Evolutionary conservation across 2,113 vertebrate genomes (phyloP).

Genomic region (Toxostoma redivivum): DNA sequence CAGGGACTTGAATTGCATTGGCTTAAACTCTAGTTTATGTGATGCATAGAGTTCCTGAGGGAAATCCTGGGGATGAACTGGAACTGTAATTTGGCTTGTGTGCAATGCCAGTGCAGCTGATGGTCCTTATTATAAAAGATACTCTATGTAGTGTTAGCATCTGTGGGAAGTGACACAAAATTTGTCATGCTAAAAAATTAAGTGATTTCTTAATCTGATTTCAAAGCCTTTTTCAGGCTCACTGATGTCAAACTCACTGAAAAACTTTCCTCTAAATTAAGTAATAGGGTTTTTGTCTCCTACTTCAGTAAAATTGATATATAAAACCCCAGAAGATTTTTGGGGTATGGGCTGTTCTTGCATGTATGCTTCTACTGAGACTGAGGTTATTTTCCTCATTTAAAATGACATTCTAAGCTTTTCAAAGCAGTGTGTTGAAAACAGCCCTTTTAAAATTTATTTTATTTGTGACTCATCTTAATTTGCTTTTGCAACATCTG

Average conservation of each 20-base stretch:
- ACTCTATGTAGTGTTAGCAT: not conserved
- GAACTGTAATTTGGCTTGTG: not conserved
- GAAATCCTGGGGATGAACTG: not conserved
- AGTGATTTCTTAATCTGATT: not conserved
- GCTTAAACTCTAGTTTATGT: not conserved
- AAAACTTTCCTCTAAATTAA: not conserved
- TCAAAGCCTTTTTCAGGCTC: not conserved
- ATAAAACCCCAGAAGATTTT: not conserved
- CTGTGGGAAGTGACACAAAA: not conserved
- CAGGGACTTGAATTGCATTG: not conserved
- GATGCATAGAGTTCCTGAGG: not conserved
- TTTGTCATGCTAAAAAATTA: not conserved
- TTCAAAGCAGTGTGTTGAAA: not conserved
- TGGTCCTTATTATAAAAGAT: not conserved
- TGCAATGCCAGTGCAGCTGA: not conserved
- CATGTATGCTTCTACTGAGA: not conserved
- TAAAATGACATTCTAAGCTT: not conserved
- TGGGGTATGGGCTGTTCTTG: not conserved
- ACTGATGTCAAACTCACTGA: not conserved
- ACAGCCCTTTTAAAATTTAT: not conserved
- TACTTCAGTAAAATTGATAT: not conserved
- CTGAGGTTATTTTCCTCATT: not conserved
- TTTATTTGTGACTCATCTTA: not conserved
- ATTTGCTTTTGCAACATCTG: not conserved
- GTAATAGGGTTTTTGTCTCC: not conserved